Conservation (phyloP, 2,797 vertebrate species). For the Graptemys geographica region DNA sequence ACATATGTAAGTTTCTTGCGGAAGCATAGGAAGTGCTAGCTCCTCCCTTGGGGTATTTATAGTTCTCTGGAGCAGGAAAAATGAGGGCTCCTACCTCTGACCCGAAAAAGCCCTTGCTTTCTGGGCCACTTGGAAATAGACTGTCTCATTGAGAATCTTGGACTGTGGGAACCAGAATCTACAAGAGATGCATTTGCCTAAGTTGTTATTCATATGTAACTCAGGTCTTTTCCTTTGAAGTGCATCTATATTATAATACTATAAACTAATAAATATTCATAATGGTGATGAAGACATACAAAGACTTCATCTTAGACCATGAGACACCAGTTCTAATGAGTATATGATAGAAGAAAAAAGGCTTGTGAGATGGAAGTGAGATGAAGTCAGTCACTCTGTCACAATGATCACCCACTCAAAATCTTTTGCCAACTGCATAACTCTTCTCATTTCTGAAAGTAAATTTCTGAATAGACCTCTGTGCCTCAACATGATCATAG, state of each 20-base stretch:
- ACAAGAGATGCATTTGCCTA: background rate
- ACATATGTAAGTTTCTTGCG: background rate
- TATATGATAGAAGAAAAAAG: background rate
- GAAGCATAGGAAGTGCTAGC: background rate
- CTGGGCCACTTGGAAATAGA: background rate
- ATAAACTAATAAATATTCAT: background rate
- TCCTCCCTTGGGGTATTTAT: background rate
- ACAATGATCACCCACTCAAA: background rate
- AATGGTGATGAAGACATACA: background rate
- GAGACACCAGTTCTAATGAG: background rate
- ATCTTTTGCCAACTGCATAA: background rate
- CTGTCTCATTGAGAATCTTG: background rate
- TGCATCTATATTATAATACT: background rate
- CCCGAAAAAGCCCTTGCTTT: background rate
- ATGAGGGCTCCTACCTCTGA: fast-evolving
- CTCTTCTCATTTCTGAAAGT: background rate
- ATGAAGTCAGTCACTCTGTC: background rate
- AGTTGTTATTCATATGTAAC: background rate
- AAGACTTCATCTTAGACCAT: background rate
- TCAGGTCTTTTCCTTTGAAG: background rate
- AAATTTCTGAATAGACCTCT: background rate
- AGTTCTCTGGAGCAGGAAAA: background rate
- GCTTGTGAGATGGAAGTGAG: background rate
- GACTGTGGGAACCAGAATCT: background rate
- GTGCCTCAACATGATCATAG: background rate